phyloP scores from a whole-genome alignment of 2,113 vertebrate genomes.

The Xenopus borealis region DNA sequence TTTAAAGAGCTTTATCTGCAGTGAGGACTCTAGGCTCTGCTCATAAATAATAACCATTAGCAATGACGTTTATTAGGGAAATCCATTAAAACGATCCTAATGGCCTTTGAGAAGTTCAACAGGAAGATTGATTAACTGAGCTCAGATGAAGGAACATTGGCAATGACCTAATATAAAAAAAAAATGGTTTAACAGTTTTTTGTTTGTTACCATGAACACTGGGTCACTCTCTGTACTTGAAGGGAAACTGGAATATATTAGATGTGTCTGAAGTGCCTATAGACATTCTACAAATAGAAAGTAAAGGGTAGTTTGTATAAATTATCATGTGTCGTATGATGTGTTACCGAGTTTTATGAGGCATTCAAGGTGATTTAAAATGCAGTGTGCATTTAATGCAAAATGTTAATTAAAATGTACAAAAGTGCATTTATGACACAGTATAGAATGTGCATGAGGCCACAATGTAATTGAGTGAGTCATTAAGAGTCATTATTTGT shows the following conservation, averaged over 20 bases:
- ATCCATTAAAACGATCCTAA: slow-evolving; percentile 12
- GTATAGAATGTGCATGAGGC: too few relatives aligned
- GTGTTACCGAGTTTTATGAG: too few relatives aligned
- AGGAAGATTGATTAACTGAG: slow-evolving; percentile 1
- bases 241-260: not conserved
- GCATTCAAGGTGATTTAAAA: too few relatives aligned
- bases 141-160: not conserved
- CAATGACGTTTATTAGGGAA: slow-evolving; percentile 9
- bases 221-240: not conserved
- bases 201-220: not conserved
- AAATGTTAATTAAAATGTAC: too few relatives aligned
- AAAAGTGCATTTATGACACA: too few relatives aligned
- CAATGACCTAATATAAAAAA: not conserved
- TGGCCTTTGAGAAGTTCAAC: slow-evolving; percentile 14
- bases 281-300: slow-evolving; percentile 16
- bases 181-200: slow-evolving; percentile 10
- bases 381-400: too few relatives aligned
- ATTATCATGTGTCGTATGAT: too few relatives aligned
- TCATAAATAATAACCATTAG: slow-evolving; percentile 21
- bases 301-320: too few relatives aligned
- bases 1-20: too few relatives aligned
- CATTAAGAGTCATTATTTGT: too few relatives aligned
- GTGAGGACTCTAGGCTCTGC: too few relatives aligned
- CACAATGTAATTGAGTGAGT: too few relatives aligned
- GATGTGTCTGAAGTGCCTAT: slow-evolving; percentile 2